These are phyloP conservation scores for Platypus cylindrus DNA, from an alignment of 2,888 invertebrate genomes.

Conservation along the genomic window DNA sequence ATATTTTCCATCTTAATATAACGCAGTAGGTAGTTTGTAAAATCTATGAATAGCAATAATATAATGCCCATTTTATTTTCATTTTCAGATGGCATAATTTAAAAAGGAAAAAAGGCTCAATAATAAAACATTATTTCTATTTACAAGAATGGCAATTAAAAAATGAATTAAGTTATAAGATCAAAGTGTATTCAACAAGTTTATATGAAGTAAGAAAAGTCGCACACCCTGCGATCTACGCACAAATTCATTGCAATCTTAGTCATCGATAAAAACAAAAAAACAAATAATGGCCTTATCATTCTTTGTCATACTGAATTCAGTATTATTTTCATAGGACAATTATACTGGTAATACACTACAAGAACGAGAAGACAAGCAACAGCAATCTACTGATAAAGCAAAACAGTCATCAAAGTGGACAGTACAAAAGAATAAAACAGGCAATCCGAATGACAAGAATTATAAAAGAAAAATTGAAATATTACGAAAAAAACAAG, in stretches of 20 bases:
- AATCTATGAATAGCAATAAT: background rate
- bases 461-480: constrained; percentile 12
- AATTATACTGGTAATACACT: constrained; percentile 5
- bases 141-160: constrained; percentile 43
- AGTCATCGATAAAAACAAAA: too few species aligned
- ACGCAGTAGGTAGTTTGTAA: too few species aligned
- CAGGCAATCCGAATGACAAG: constrained; percentile 7
- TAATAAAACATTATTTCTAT: constrained; percentile 38
- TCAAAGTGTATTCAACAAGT: constrained; percentile 15
- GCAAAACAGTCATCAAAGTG: constrained; percentile 10
- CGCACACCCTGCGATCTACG: too few species aligned
- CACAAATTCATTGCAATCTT: too few species aligned
- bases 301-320: too few species aligned
- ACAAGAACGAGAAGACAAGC: background rate
- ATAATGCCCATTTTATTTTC: too few species aligned
- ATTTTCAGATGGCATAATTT: constrained; percentile 37
- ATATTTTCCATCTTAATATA: too few species aligned
- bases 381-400: background rate
- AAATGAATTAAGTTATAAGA: constrained; percentile 31
- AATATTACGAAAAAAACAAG: constrained; percentile 8
- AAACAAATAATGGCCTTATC: too few species aligned
- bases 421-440: constrained; percentile 10
- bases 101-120: constrained; percentile 29
- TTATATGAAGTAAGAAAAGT: constrained; percentile 7
- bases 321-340: constrained; percentile 6